Evolutionary conservation across 2,888 invertebrate species (phyloP).

Genomic region (Homarus gammarus): DNA sequence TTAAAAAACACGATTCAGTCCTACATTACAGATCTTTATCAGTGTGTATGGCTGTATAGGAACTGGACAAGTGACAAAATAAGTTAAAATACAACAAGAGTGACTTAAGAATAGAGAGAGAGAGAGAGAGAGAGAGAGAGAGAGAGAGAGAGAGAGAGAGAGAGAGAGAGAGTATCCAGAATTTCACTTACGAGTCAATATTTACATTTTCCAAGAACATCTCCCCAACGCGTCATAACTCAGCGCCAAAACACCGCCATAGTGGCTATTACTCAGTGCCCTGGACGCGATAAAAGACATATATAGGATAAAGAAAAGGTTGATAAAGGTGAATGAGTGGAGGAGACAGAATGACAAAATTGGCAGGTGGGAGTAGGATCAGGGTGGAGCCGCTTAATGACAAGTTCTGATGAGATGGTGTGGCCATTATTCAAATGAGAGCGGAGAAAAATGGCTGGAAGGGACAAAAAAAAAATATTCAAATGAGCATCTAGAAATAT

Average conservation of each 20-base stretch:
- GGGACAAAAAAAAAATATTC: conserved; percentile 20
- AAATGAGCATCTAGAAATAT: conserved; percentile 11
- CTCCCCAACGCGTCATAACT: neutral
- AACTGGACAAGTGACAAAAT: neutral
- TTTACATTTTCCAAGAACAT: neutral
- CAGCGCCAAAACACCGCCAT: neutral
- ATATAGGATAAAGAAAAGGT: neutral
- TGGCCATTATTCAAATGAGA: conserved; percentile 8
- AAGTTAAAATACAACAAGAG: neutral
- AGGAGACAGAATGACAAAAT: conserved; percentile 9
- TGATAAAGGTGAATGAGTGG: neutral
- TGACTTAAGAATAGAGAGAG: neutral
- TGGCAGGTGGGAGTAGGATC: conserved; percentile 5
- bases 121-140: neutral
- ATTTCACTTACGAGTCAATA: neutral
- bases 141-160: neutral
- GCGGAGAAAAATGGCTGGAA: conserved; percentile 11
- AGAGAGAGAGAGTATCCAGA: neutral
- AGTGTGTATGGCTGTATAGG: no score
- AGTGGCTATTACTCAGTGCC: neutral
- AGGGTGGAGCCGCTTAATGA: conserved; percentile 8
- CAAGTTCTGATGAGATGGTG: neutral
- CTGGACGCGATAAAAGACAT: neutral
- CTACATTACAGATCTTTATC: no score
- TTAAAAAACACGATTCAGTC: no score